Base-by-base conservation (phyloP, 1,140 invertebrate species). In the Papilio aristodemus region DNA sequence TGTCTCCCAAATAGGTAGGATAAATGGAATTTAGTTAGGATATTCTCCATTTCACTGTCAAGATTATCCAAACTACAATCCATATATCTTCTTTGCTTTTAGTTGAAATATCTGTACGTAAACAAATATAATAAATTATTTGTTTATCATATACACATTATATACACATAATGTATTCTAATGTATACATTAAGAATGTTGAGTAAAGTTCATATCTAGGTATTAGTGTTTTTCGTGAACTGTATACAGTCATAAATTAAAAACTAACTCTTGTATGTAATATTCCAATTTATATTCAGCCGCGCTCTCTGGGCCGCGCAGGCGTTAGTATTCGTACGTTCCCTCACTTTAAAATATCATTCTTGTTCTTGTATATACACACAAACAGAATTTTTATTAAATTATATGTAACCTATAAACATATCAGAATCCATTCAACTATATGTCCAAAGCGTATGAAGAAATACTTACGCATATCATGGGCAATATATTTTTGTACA, bases 231-330 rank as follows among this genome's bases (percentile, higher is more conserved):
- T 46, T 22, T 9, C 8, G 8, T 22, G 19, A 25, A 54, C 46
- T 54, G 19, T 22, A 19, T 9, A 11, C 46, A 78, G 73, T 79
- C 78, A 81, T 80, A 81, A 81, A 74, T 80, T 78, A 74, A n/a
- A 60, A 77, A 71, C 75, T 75, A 79, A 79, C 73, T 79, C 71
- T 81, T 80, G 75, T 74, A 78, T 78, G 73, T 84, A 84, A 81
- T 80, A 82, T 43, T 73, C 74, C 74, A 71, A 78, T 80, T 83
- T 78, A 75, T 82, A 83, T 84, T 81, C 77, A n/a, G 74, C 67
- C 73, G 71, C 71, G 77, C 67, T 71, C 63, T 57, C 43, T 71
- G 19, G 50, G 69, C 66, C 50, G n/a, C 62, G 71, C 68, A 68
- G 69, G 72, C 38, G 50, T 46, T 72, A 50, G 72, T 79, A 77